Base-by-base conservation (phyloP, 1,140 invertebrate genomes). In the Gonatopus flavifemur region DNA sequence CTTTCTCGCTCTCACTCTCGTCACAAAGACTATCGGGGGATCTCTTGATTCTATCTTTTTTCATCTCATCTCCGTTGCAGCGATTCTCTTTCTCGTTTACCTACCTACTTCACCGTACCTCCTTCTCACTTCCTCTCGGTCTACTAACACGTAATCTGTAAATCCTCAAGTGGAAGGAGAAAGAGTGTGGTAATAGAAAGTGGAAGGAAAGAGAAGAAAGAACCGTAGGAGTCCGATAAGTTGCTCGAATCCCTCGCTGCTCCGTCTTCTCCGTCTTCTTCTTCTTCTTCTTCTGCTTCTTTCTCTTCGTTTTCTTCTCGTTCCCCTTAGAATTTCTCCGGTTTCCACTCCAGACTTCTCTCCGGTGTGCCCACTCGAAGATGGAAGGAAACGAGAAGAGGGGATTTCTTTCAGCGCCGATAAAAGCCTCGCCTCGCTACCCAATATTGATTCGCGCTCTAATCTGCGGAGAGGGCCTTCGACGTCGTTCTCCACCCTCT, bases 371-470 rank as follows among this genome's bases (percentile, higher is more conserved):
- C 48, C 54, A 55, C 49, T 54, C 47, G 54, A 64, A 55, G 48
- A 31, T 46, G 48, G 50, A 50, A 43, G 31, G 49, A 57, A 54
- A 67, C 55, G 52, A 55, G 65, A 50, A 43, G 33, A 53, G 56
- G 47, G 59, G 58, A 67, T 70, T 69, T 70, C 67, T 72, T 69
- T 70, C 62, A 64, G 54, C 57, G 50, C 57, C 66, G 73, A 77
- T 75, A 76, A 76, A 77, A 76, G 72, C 72, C 61, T 73, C 69
- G 72, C 69, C 56, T 74, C 70, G 54, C 67, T 76, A 72, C 70
- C 67, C 75, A 76, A 78, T 76, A 78, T 78, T 76, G 75, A 78
- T 78, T 78, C 68, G 69, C 59, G 67, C 67, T 74, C 67, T 76
- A 77, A 77, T 77, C 73, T 66, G 67, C 64, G 65, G 70, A 73